Percentiles rank a stretch among this genome's conserved stretches.
phyloP scores from a whole-genome alignment of 92 coral and sea anemone genomes.

The Isaurus tuberculatus region DNA sequence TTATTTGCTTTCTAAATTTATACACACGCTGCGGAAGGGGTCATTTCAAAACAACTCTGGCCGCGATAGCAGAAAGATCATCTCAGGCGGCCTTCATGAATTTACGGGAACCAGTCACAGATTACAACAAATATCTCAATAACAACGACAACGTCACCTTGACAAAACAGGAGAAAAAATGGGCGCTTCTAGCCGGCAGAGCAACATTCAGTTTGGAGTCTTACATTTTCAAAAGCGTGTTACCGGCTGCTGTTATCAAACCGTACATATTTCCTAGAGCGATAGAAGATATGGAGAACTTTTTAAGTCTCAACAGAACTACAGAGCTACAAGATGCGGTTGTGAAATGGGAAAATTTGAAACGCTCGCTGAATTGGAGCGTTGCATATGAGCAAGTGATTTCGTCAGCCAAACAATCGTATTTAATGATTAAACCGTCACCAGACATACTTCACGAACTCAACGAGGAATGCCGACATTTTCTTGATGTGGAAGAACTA shows the following conservation, averaged over 20 bases:
- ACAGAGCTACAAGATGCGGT: conserved; percentile 55
- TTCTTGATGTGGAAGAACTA: conserved; percentile 41
- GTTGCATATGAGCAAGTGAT: conserved; percentile 65
- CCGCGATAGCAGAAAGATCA: background rate
- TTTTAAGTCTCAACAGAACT: conserved; percentile 1
- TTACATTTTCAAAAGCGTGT: conserved; percentile 59
- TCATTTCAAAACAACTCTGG: conserved; percentile 20
- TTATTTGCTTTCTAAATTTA: too few species aligned
- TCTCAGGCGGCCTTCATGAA: conserved; percentile 3
- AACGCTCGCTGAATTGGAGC: conserved; percentile 58
- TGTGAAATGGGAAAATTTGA: conserved; percentile 56
- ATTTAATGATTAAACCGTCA: conserved; percentile 66
- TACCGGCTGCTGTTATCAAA: conserved; percentile 57
- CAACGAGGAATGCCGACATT: conserved; percentile 55
- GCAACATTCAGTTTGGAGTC: conserved; percentile 64
- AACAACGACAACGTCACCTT: background rate
- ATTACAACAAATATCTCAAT: conserved; percentile 4
- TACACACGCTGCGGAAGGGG: background rate
- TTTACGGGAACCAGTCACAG: conserved; percentile 4
- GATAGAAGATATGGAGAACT: conserved; percentile 61
- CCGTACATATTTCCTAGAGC: conserved; percentile 71
- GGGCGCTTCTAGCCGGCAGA: conserved; percentile 67
- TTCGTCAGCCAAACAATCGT: conserved; percentile 67
- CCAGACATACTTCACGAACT: conserved; percentile 69
- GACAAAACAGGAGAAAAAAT: conserved; percentile 59